A percentile compares a stretch with the other conserved stretches of the same genome.
These are phyloP conservation scores for Callionymus lyra DNA, from an alignment of 2,113 vertebrate species.

Conservation along the genomic window DNA sequence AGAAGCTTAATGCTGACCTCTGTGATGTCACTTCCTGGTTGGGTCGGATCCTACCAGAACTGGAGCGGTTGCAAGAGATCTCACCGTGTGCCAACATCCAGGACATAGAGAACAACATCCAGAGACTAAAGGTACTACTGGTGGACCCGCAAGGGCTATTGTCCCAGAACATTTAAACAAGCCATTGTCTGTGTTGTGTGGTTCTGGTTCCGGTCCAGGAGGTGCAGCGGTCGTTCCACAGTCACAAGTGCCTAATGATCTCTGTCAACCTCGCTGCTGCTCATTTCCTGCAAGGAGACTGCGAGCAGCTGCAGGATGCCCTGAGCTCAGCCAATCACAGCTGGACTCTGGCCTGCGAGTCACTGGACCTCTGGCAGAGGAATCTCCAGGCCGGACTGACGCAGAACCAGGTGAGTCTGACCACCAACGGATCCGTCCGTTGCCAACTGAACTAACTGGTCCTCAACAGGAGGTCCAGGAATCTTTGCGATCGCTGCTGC, in stretches of 20 bases:
- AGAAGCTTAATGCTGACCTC: slow-evolving; percentile 76
- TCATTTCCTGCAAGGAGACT: slow-evolving; percentile 62
- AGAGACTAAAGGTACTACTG: slow-evolving; percentile 75
- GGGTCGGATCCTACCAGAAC: slow-evolving; percentile 65
- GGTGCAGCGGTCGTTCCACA: slow-evolving; percentile 72
- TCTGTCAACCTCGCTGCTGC: slow-evolving; percentile 71
- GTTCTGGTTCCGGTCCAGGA: slow-evolving; percentile 55
- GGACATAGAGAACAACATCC: slow-evolving; percentile 65
- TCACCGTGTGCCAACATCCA: slow-evolving; percentile 50
- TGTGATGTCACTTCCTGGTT: slow-evolving; percentile 73
- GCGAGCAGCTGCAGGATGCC: slow-evolving; percentile 60
- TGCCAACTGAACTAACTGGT: neutral
- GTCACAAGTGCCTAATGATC: slow-evolving; percentile 79
- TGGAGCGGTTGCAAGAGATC: slow-evolving; percentile 63
- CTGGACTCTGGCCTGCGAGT: slow-evolving; percentile 70
- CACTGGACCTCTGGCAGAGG: slow-evolving; percentile 71
- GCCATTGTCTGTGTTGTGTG: neutral
- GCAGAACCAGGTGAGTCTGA: slow-evolving; percentile 74
- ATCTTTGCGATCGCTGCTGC: slow-evolving; percentile 72
- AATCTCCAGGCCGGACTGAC: slow-evolving; percentile 68
- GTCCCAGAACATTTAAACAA: too few relatives aligned
- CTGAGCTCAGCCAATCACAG: slow-evolving; percentile 70
- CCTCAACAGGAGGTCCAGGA: slow-evolving; percentile 79
- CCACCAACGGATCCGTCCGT: neutral
- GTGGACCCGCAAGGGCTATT: neutral